phyloP scores from a whole-genome alignment of 2,888 invertebrate genomes.

The Euspilapteryx auroguttella region DNA sequence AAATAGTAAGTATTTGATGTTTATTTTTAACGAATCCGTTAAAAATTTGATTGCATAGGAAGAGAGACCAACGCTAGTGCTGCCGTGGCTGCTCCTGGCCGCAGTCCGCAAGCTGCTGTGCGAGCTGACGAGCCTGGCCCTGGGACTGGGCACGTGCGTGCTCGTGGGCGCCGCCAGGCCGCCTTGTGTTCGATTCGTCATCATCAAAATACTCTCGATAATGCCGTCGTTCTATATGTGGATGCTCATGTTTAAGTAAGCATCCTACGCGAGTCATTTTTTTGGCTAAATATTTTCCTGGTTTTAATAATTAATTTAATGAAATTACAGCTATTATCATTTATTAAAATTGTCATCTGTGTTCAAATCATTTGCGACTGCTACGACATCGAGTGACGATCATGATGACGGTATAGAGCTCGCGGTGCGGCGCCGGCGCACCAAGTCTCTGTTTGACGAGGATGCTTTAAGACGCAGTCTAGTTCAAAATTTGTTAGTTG shows the following conservation, averaged over 20 bases:
- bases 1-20: background rate
- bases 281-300: slow-evolving; percentile 28
- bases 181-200: slow-evolving; percentile 49
- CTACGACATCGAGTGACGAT: slow-evolving; percentile 16
- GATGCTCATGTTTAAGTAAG: slow-evolving; percentile 45
- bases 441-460: slow-evolving; percentile 43
- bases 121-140: slow-evolving; percentile 38
- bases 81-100: slow-evolving; percentile 56
- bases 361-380: slow-evolving; percentile 31
- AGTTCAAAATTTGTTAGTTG: slow-evolving; percentile 30
- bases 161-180: slow-evolving; percentile 40
- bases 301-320: slow-evolving; percentile 39
- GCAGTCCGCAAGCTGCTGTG: slow-evolving; percentile 44
- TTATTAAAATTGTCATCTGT: slow-evolving; percentile 28
- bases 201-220: slow-evolving; percentile 38
- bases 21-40: too few relatives aligned
- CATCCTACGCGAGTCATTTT: slow-evolving; percentile 31
- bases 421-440: slow-evolving; percentile 42
- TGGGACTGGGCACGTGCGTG: slow-evolving; percentile 49
- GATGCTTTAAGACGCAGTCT: slow-evolving; percentile 35
- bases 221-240: slow-evolving; percentile 54
- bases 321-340: slow-evolving; percentile 35
- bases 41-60: too few relatives aligned
- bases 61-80: slow-evolving; percentile 45
- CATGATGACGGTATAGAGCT: slow-evolving; percentile 40